phyloP scores from a whole-genome alignment of 2,888 invertebrate genomes.

The Chloromyia formosa region DNA sequence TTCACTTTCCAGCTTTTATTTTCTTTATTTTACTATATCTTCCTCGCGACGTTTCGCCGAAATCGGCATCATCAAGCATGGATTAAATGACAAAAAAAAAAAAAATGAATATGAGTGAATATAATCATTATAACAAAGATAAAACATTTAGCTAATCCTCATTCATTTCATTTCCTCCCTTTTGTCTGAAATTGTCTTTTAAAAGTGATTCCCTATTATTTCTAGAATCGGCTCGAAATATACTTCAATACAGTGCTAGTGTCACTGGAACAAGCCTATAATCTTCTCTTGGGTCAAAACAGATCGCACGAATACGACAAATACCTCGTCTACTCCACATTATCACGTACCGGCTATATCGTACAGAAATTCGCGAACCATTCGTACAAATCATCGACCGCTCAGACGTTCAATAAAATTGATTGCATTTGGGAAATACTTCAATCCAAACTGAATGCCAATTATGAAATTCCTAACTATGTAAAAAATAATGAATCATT shows the following conservation, averaged over 20 bases:
- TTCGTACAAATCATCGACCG: conserved; percentile 32
- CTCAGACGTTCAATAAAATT: conserved; percentile 42
- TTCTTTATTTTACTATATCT: no score
- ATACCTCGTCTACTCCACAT: conserved; percentile 59
- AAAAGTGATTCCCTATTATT: neutral
- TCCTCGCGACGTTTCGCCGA: no score
- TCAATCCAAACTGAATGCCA: conserved; percentile 52
- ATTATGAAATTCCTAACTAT: conserved; percentile 52
- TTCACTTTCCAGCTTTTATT: no score
- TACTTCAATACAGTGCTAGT: conserved; percentile 55
- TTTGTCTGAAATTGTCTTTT: no score
- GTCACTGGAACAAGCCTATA: conserved; percentile 61
- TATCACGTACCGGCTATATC: conserved; percentile 60
- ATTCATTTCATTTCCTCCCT: no score
- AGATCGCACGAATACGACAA: conserved; percentile 55
- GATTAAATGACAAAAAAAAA: no score
- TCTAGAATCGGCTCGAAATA: conserved; percentile 59
- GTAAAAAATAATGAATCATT: conserved; percentile 53
- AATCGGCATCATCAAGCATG: no score
- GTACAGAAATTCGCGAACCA: conserved; percentile 55
- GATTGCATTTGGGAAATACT: conserved; percentile 60
- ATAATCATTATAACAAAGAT: no score
- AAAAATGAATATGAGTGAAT: no score
- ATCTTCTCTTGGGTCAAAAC: conserved; percentile 57
- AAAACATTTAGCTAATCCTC: no score